Evolutionary conservation across 2,797 vertebrate genomes (phyloP).

Genomic region (Falco peregrinus): DNA sequence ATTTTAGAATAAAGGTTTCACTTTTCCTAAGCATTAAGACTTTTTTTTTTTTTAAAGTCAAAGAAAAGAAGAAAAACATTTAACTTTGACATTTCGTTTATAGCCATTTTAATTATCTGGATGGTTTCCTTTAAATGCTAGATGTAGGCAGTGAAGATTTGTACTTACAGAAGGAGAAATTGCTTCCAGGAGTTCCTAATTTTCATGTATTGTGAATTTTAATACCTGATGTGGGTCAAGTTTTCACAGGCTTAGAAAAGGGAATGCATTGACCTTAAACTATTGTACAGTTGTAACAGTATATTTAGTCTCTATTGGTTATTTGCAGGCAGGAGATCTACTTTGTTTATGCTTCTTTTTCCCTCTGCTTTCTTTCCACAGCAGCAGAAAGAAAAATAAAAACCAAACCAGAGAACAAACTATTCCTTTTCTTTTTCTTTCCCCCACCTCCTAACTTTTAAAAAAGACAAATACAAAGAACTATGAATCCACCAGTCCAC

Average conservation of each 20-base stretch:
- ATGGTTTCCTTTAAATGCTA: conserved; percentile 81
- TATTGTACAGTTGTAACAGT: conserved; percentile 64
- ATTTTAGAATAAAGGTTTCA: conserved; percentile 74
- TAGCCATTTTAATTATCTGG: conserved; percentile 83
- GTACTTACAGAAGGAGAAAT: conserved; percentile 72
- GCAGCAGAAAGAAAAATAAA: background rate
- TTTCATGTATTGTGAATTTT: conserved; percentile 83
- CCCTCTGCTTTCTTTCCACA: background rate
- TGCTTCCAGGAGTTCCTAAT: conserved; percentile 79
- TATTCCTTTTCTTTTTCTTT: background rate
- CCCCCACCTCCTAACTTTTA: background rate
- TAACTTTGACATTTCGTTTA: conserved; percentile 82
- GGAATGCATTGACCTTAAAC: conserved; percentile 78
- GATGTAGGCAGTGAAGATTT: conserved; percentile 76
- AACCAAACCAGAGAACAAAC: background rate
- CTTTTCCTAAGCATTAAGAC: conserved; percentile 56
- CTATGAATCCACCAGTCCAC: conserved; percentile 19
- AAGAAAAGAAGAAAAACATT: conserved; percentile 70
- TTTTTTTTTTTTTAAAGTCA: background rate
- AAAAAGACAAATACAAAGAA: conserved; percentile 34
- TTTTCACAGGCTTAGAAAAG: conserved; percentile 71
- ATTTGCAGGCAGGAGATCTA: conserved; percentile 55
- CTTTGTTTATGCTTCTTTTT: conserved; percentile 69
- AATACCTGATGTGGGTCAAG: conserved; percentile 74
- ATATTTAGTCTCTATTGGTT: conserved; percentile 73